Percentiles rank a stretch among this genome's conserved stretches.
Evolutionary conservation across 2,888 invertebrate genomes (phyloP).

Genomic region (Ceramica pisi): DNA sequence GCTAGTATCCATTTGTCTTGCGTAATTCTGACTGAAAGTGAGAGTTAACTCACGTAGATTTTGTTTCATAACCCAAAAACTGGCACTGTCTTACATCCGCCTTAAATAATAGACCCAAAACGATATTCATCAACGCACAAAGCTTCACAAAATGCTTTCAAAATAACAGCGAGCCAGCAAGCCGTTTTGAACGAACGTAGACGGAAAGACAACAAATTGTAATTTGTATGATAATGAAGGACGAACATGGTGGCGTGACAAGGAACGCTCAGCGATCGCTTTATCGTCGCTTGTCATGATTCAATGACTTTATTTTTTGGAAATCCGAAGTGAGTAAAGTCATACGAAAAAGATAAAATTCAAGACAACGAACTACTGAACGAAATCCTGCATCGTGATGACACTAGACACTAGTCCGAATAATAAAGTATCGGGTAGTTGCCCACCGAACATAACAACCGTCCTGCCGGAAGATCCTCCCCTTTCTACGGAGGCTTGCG

Average conservation of each 20-base stretch:
- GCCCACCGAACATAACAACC: too few species aligned
- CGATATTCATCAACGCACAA: conserved; percentile 38
- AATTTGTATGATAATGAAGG: conserved; percentile 87
- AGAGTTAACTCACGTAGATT: too few species aligned
- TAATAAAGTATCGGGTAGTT: too few species aligned
- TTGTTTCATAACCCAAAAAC: neutral
- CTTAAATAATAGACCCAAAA: conserved; percentile 13
- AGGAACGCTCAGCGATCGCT: conserved; percentile 58
- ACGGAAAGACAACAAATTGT: conserved; percentile 82
- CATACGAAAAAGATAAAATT: neutral
- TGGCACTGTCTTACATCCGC: neutral
- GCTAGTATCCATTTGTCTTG: too few species aligned
- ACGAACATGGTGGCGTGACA: conserved; percentile 77
- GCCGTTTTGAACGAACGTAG: conserved; percentile 69
- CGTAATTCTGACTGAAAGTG: too few species aligned
- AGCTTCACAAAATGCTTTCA: conserved; percentile 33
- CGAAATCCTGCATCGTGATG: too few species aligned
- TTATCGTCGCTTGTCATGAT: conserved; percentile 62
- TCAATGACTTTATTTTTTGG: conserved; percentile 67
- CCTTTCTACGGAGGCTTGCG: too few species aligned
- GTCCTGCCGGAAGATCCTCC: too few species aligned
- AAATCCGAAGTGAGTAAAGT: conserved; percentile 31
- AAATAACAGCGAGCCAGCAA: conserved; percentile 49
- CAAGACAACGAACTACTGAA: too few species aligned
- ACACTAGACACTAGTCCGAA: too few species aligned